Conservation (phyloP, 1,140 invertebrate genomes). For the Drosophila pachea region DNA sequence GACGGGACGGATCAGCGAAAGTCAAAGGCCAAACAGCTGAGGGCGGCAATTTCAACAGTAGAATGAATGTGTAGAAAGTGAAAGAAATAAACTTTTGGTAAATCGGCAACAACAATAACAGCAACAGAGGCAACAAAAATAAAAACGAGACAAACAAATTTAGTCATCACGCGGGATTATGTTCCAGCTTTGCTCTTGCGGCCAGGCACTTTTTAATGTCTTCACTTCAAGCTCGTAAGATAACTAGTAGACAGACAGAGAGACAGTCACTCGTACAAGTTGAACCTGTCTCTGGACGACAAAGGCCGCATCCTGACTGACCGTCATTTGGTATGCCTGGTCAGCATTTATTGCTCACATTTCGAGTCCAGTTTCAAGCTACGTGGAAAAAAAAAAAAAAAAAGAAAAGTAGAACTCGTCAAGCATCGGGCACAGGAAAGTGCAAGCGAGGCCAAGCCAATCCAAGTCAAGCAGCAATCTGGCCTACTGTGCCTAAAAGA, state of each 20-base stretch:
- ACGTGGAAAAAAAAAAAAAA: neutral
- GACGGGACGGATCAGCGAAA: conserved; percentile 26
- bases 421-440: conserved; percentile 7
- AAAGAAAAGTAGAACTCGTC: conserved; percentile 15
- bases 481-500: neutral
- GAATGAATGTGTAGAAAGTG: conserved; percentile 47
- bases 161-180: conserved; percentile 1
- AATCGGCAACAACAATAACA: neutral
- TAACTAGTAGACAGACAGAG: neutral
- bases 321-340: conserved; percentile 3
- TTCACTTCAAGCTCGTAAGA: neutral
- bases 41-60: conserved; percentile 29
- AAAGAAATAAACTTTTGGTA: conserved; percentile 31
- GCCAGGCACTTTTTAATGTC: neutral
- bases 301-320: conserved; percentile 3
- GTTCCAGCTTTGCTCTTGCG: neutral
- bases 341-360: neutral
- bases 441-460: conserved; percentile 7
- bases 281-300: conserved; percentile 13
- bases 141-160: neutral
- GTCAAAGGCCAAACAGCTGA: conserved; percentile 26
- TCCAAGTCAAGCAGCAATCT: neutral
- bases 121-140: neutral
- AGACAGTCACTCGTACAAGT: conserved; percentile 7
- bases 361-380: conserved; percentile 9